Percentiles rank a stretch among this genome's conserved stretches.
phyloP scores from a whole-genome alignment of 2,888 invertebrate species.

The Dugesia japonica region DNA sequence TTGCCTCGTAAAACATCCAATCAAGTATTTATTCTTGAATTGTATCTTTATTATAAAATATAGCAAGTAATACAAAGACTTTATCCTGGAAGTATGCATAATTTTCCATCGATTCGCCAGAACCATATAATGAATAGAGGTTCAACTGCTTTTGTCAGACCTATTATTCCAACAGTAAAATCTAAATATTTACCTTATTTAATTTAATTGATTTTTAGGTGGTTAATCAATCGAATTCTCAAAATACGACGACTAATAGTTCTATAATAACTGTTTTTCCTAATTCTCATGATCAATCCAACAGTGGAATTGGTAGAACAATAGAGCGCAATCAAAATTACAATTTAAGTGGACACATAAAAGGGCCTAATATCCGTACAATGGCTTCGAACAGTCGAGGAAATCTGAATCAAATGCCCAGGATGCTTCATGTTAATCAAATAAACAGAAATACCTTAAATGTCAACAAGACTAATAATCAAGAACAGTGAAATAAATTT shows the following conservation, averaged over 20 bases:
- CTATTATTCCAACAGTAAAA: not conserved
- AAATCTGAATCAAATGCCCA: not conserved
- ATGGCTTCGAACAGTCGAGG: not conserved
- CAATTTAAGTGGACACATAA: not conserved
- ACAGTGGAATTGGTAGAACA: not conserved
- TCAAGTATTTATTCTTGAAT: not conserved
- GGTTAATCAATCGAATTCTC: not conserved
- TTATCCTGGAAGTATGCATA: not conserved
- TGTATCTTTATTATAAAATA: not conserved
- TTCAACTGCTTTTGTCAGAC: slow-evolving; percentile 8
- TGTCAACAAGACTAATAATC: not conserved
- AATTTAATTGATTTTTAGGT: not conserved
- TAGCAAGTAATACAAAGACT: not conserved
- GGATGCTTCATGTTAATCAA: slow-evolving; percentile 10
- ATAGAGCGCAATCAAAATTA: not conserved
- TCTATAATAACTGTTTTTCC: not conserved
- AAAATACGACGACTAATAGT: not conserved
- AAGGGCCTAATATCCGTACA: not conserved
- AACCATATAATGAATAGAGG: not conserved
- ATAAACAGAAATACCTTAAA: not conserved
- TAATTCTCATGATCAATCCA: not conserved
- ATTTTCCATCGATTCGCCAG: not conserved
- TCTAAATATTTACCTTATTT: not conserved
- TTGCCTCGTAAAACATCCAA: not conserved
- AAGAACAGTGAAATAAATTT: not conserved